Percentiles rank a stretch among this genome's conserved stretches.
Evolutionary conservation across 2,888 invertebrate genomes (phyloP).

Genomic region (Alcis repandata): DNA sequence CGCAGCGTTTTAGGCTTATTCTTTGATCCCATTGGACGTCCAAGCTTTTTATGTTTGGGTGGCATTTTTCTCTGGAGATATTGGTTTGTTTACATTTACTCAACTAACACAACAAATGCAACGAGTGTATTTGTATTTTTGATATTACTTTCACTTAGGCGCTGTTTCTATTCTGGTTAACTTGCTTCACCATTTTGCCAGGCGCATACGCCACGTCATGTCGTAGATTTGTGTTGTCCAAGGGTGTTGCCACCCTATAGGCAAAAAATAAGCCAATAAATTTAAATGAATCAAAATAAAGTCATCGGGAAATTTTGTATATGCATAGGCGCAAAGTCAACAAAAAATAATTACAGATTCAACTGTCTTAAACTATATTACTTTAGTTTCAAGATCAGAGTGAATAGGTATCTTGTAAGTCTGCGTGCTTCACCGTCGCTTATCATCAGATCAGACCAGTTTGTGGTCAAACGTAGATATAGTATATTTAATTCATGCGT

Average conservation of each 20-base stretch:
- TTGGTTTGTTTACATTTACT: constrained; percentile 48
- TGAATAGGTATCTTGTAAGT: no score
- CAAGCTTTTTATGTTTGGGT: constrained; percentile 67
- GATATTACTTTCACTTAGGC: constrained; percentile 84
- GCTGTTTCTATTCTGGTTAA: constrained; percentile 51
- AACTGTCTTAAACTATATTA: no score
- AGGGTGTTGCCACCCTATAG: background rate
- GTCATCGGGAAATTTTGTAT: no score
- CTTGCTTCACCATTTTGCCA: constrained; percentile 49
- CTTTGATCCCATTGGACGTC: constrained; percentile 61
- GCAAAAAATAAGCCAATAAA: background rate
- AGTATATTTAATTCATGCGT: no score
- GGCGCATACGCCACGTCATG: constrained; percentile 44
- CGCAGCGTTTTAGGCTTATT: constrained; percentile 45
- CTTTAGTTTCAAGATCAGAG: no score
- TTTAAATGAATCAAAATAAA: no score
- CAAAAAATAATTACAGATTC: no score
- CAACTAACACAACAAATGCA: constrained; percentile 48
- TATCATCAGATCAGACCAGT: no score
- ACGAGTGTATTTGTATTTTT: constrained; percentile 65
- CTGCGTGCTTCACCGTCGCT: no score
- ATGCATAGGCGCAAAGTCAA: no score
- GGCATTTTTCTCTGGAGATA: constrained; percentile 61
- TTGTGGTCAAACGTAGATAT: no score
- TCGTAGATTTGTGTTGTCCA: background rate